Evolutionary conservation across 2,797 vertebrate genomes (phyloP).

Genomic region (Alectoris magna): DNA sequence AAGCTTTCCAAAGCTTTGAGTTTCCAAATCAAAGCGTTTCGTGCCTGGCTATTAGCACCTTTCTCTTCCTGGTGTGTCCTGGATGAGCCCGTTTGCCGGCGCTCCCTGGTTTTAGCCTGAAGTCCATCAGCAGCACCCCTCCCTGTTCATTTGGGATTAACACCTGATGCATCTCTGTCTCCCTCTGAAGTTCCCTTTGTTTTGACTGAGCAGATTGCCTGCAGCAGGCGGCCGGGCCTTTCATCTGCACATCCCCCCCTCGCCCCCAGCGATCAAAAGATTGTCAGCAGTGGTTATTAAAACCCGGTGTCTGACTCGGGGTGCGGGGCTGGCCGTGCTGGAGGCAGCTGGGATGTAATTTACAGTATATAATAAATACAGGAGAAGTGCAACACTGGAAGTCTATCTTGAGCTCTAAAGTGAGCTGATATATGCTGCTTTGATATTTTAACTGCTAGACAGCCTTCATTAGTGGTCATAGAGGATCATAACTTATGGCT

Average conservation of each 20-base stretch:
- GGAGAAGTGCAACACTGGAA: constrained; percentile 53
- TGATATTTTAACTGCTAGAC: constrained; percentile 76
- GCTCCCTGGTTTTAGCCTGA: not conserved
- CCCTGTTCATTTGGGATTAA: constrained; percentile 50
- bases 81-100: not conserved
- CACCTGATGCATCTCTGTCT: constrained; percentile 73
- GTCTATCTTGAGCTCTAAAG: constrained; percentile 48
- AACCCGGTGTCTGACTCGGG: constrained; percentile 40
- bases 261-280: constrained; percentile 60
- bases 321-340: constrained; percentile 18
- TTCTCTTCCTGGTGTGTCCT: not conserved
- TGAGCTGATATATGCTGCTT: constrained; percentile 74
- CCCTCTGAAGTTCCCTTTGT: constrained; percentile 75
- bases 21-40: not conserved
- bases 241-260: constrained; percentile 55
- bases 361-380: constrained; percentile 62
- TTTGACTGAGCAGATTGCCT: constrained; percentile 70
- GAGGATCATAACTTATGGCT: constrained; percentile 33
- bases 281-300: constrained; percentile 67
- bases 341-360: constrained; percentile 57
- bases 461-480: constrained; percentile 63
- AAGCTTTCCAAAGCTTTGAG: not conserved
- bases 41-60: not conserved
- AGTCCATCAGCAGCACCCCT: not conserved
- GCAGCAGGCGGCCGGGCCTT: constrained; percentile 68